Conservation (phyloP, 2,888 invertebrate species). For the Dryobota labecula region DNA sequence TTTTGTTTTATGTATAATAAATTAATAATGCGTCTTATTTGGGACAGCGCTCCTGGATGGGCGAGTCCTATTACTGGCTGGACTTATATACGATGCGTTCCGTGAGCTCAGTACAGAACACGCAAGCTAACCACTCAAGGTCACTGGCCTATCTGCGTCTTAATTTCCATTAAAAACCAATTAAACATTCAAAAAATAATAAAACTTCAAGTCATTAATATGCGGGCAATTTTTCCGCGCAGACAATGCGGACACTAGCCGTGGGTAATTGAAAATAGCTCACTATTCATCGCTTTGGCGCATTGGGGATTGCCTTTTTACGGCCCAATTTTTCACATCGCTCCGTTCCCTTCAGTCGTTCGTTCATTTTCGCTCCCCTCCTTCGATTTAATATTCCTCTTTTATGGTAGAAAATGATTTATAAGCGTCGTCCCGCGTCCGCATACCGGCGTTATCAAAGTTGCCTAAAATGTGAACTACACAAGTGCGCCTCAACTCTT, state of each 20-base stretch:
- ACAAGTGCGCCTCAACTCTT: conserved; percentile 46
- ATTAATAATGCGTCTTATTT: too few species aligned
- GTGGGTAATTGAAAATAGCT: conserved; percentile 81
- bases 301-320: conserved; percentile 84
- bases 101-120: too few species aligned
- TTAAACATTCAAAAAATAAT: conserved; percentile 24
- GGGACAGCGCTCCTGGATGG: too few species aligned
- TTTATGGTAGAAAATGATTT: conserved; percentile 85
- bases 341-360: conserved; percentile 73
- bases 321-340: conserved; percentile 84
- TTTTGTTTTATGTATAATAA: too few species aligned
- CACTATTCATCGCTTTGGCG: conserved; percentile 79
- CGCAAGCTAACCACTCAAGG: too few species aligned
- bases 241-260: conserved; percentile 55
- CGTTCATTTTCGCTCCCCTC: conserved; percentile 78
- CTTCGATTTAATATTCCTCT: conserved; percentile 86
- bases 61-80: too few species aligned
- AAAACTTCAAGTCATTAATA: conserved; percentile 35
- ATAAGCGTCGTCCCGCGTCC: conserved; percentile 75
- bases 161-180: conserved; percentile 22
- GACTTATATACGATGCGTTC: too few species aligned
- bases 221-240: conserved; percentile 31
- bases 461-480: conserved; percentile 73
- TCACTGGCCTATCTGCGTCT: too few species aligned
- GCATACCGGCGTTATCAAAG: conserved; percentile 74